Conservation (phyloP, 2,113 vertebrate species). For the Ceuthmochares aereus region DNA sequence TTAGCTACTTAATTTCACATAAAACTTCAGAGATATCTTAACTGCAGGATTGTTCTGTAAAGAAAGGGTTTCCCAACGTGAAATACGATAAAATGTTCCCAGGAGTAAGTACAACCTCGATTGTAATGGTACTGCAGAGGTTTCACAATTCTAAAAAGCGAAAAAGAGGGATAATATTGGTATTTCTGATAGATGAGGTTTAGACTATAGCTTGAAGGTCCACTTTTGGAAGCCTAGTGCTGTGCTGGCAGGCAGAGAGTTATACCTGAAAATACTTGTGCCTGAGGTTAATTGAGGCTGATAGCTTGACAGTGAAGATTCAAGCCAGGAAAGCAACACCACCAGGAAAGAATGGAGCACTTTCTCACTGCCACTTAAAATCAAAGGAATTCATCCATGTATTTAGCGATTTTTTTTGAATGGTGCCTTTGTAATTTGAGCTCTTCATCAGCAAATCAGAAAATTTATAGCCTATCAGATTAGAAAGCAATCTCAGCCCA, state of each 20-base stretch:
- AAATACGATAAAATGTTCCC: not conserved
- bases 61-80: not conserved
- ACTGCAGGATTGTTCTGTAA: not conserved
- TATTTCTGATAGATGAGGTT: not conserved
- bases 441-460: slow-evolving; percentile 6
- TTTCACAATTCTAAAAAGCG: not conserved
- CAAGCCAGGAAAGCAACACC: not conserved
- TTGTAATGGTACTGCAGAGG: not conserved
- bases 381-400: not conserved
- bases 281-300: not conserved
- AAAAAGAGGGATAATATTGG: not conserved
- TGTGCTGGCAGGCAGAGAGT: not conserved
- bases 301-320: not conserved
- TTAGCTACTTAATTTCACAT: not conserved
- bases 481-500: not conserved
- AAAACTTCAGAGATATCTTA: not conserved
- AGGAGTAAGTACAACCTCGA: not conserved
- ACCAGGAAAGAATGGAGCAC: not conserved
- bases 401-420: not conserved
- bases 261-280: not conserved
- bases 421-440: not conserved
- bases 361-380: not conserved
- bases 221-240: not conserved
- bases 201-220: not conserved
- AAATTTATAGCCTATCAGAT: not conserved